Evolutionary conservation across 2,113 vertebrate genomes (phyloP), one percentile per base, ranked within the genome.

Genomic region (Gobius niger): DNA sequence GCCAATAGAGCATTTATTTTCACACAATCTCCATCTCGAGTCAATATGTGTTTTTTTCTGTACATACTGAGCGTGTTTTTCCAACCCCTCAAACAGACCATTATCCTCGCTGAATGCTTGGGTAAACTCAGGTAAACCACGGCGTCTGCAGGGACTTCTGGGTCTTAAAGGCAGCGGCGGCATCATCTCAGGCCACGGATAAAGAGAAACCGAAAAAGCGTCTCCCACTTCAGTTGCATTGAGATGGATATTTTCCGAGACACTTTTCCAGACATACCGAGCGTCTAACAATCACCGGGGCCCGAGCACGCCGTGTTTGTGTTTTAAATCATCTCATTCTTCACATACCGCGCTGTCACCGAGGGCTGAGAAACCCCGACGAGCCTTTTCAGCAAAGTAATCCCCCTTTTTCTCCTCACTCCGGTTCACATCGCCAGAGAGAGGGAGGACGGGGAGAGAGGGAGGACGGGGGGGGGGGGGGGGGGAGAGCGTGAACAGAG

Each of bases 291-390:
- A 82, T 75, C 56, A 16, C 61, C 50, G 80, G 60, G 47, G n/a
- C n/a, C 78, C 63, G 80, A 82, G 68, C 64, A 63, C 67, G 72
- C 62, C 65, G 65, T 62, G 66, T 56, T 74, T 64, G 78, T 63
- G 73, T 68, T 19, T 76, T 68, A 66, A 73, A 72, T 81, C 82
- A 83, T 85, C 80, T 87, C 86, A 88, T 89, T 89, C 85, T 88
- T 87, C 71, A 86, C 87, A 90, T 90, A 85, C 83, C 77, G 87
- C 72, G 62, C 71, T 83, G 83, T 86, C 86, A 87, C 73, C 84
- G 82, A 19, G 72, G 72, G 75, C 83, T 85, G 78, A 83, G 82
- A 89, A 80, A 76, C 67, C 11, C 6, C 41, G 76, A 63, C 75
- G 78, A 78, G 74, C 68, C 65, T 75, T 90, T 88, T 88, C 81